phyloP scores from a whole-genome alignment of 2,888 invertebrate species.

The Morpho achilles region DNA sequence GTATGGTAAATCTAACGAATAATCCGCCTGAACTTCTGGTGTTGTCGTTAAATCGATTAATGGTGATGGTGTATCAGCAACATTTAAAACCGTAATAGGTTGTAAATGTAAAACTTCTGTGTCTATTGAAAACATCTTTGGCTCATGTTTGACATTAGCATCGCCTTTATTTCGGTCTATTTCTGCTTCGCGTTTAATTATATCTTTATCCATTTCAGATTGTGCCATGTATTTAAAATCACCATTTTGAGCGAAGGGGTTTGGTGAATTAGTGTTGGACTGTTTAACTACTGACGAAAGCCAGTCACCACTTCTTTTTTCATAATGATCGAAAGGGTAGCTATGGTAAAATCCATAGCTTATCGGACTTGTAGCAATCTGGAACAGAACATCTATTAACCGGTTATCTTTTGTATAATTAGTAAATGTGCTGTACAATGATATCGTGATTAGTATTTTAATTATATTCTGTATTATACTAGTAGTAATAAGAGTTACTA shows the following conservation, averaged over 20 bases:
- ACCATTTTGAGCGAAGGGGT: slow-evolving; percentile 31
- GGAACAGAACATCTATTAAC: slow-evolving; percentile 75
- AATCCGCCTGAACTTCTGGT: slow-evolving; percentile 71
- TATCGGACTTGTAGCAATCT: slow-evolving; percentile 85
- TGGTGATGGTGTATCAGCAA: slow-evolving; percentile 51
- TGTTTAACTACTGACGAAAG: slow-evolving; percentile 53
- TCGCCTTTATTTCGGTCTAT: not conserved
- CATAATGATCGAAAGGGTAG: slow-evolving; percentile 70
- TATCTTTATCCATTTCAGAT: not conserved
- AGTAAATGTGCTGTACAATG: slow-evolving; percentile 53
- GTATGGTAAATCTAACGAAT: slow-evolving; percentile 66
- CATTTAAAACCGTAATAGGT: slow-evolving; percentile 39
- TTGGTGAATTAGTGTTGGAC: slow-evolving; percentile 33
- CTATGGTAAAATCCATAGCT: slow-evolving; percentile 87
- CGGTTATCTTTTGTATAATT: slow-evolving; percentile 54
- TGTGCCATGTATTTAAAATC: slow-evolving; percentile 18
- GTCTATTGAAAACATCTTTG: slow-evolving; percentile 55
- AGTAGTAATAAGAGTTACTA: too few species aligned
- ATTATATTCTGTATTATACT: not conserved
- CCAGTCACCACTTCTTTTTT: slow-evolving; percentile 63
- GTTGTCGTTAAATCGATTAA: slow-evolving; percentile 56
- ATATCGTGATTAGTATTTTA: slow-evolving; percentile 18
- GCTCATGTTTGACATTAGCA: slow-evolving; percentile 32
- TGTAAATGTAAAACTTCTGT: slow-evolving; percentile 36
- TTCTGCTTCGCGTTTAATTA: not conserved